Conservation (phyloP, 2,888 invertebrate genomes). For the Autographa gamma region DNA sequence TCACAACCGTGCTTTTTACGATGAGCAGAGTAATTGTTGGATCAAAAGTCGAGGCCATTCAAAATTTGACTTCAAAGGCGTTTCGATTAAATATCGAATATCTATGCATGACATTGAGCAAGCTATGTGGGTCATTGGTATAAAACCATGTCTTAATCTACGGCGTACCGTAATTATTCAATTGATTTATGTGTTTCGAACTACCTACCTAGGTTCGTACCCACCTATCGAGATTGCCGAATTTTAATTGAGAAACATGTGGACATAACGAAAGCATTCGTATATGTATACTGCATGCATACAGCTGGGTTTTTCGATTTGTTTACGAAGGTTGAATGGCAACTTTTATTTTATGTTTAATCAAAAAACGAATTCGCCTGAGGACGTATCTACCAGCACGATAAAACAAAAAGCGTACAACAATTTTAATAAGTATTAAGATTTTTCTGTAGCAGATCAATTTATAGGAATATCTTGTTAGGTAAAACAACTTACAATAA, state of each 20-base stretch:
- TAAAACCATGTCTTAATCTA: constrained; percentile 17
- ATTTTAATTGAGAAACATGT: not conserved
- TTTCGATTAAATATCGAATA: constrained; percentile 10
- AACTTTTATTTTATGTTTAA: not conserved
- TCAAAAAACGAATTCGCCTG: too few relatives aligned
- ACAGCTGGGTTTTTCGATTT: not conserved
- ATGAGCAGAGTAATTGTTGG: not conserved
- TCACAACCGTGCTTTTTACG: not conserved
- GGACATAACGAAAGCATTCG: not conserved
- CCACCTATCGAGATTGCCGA: not conserved
- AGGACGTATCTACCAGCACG: too few relatives aligned
- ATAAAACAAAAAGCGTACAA: too few relatives aligned
- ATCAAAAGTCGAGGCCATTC: not conserved
- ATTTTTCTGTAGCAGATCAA: too few relatives aligned
- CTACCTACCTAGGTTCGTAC: constrained; percentile 6
- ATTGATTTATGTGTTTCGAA: constrained; percentile 20
- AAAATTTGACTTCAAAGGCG: not conserved
- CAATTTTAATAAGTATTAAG: too few relatives aligned
- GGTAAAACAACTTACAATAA: too few relatives aligned
- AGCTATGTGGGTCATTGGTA: constrained; percentile 32
- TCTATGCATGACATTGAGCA: constrained; percentile 8
- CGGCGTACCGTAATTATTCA: constrained; percentile 12
- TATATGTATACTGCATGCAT: not conserved
- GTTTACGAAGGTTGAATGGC: not conserved
- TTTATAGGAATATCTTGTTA: too few relatives aligned